Base-by-base conservation (phyloP, 30 jellyfish, hydroid and myxozoan species). In the Cassiopea xamachana region DNA sequence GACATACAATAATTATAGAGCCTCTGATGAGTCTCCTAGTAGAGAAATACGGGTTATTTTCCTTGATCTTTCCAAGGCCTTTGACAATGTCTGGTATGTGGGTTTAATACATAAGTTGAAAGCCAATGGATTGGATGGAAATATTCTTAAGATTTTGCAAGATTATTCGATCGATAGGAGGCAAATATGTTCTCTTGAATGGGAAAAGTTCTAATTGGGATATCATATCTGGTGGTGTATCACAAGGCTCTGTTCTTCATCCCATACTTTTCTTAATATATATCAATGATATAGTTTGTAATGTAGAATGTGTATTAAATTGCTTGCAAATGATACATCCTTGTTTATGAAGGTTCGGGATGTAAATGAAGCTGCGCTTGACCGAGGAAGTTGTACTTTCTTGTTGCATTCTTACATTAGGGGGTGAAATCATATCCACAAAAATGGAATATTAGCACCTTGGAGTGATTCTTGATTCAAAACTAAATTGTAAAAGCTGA, bases 141-240 rank as follows among this genome's bases (percentile, higher is more conserved):
- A 27, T 27, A 27, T 27, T 27, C 39, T 27, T 27, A 27, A 27
- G 39, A 27, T 27, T 27, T 27, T 27, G 39, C 39, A 27, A 27
- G 69, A 47, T 72, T 85, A 71, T 27, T 27, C 60, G 87, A 19
- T 80, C 15, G 93, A 75, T 73, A 87, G 87, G 17, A 71, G 49
- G 87, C 93, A 85, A 85, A 27, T 27, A 27, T 27, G 39, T 27
- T 27, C 39, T 27, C 39, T 27, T 27, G 39, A 27, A 27, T 27
- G 39, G 45, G 93, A 80, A 85, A 50, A 15, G 93, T 85, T 19
- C 51, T 85, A 85, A 48, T 71, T 85, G 93, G 86, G 91, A 69
- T 49, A 68, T 85, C 44, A 83, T 83, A 68, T 64, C 91, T 10
- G 83, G 85, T 44, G 91, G 84, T 47, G 91, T 64, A 46, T 85